Evolutionary conservation across 2,797 vertebrate species (phyloP), one percentile per base, ranked within the genome.

Genomic region (Melanotaenia boesemani): DNA sequence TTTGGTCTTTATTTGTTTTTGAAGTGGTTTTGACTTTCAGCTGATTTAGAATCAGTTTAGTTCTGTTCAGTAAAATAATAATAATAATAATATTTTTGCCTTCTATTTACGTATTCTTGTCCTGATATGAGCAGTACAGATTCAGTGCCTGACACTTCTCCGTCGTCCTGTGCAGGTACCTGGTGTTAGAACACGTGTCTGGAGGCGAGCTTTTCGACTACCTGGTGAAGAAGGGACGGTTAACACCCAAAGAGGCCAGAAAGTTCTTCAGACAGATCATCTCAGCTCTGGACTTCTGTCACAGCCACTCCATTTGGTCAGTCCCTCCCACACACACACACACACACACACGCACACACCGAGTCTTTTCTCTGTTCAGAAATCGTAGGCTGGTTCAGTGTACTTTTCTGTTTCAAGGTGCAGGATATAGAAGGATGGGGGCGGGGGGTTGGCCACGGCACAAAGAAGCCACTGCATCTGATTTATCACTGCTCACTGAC

Each of bases 251-350:
- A 93, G 97, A 99, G 91, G 98, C 98, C 84, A 92, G 98, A n/a
- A 99, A 98, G 92, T 99, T 99, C 94, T 99, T 99, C 95, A 95
- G 98, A 93, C 98, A 99, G 94, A 99, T 99, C 94, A 99, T 99
- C 94, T 99, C 98, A 0, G n/a, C n/a, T n/a, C n/a, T n/a, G n/a
- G n/a, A n/a, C n/a, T n/a, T n/a, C n/a, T n/a, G n/a, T n/a, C n/a
- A n/a, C n/a, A n/a, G n/a, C n/a, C 97, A 99, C 93, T 99, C 98
- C 77, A 99, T 99, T 94, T 99, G 98, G 98, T 99, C 46, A 6
- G 46, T 50, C 3, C 4, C 46, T 6, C 46, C 6, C 46, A 4
- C 39, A 12, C 39, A 41, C 39, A 41, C 13, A 11, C 1, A 41
- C 39, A 41, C 10, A 34, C 34, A 34, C 34, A n/a, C n/a, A n/a